phyloP scores from a whole-genome alignment of 2,113 vertebrate species.

The Zapornia atra region DNA sequence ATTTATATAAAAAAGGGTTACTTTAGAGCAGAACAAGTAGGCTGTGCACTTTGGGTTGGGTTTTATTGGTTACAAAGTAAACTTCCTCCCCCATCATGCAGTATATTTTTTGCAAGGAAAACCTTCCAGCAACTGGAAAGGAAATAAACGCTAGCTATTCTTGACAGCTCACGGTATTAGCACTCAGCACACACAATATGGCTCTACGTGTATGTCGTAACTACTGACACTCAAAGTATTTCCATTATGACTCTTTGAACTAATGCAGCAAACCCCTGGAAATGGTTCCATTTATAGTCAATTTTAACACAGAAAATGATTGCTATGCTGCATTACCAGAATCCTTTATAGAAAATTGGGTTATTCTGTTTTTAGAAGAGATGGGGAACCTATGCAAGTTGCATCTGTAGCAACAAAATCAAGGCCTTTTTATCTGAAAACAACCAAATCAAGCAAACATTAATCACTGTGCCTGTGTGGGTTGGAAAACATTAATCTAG shows the following conservation, averaged over 20 bases:
- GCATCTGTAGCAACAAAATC: not conserved
- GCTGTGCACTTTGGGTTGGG: not conserved
- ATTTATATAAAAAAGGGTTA: not conserved
- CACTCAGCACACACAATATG: not conserved
- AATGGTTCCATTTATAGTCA: not conserved
- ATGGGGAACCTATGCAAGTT: not conserved
- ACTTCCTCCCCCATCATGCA: not conserved
- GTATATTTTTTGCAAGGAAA: not conserved
- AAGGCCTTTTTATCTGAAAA: not conserved
- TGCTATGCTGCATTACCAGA: not conserved
- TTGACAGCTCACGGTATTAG: accelerated
- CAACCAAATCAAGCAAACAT: not conserved
- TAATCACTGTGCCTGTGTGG: not conserved
- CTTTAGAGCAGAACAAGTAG: not conserved
- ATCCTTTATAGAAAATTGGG: not conserved
- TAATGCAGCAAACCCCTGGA: not conserved
- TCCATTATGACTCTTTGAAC: not conserved
- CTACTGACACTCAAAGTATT: not conserved
- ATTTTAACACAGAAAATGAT: not conserved
- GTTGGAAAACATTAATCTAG: not conserved
- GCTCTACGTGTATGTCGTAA: accelerated
- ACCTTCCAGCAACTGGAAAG: not conserved
- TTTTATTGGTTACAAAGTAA: not conserved
- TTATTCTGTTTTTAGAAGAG: not conserved
- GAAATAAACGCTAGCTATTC: not conserved